A percentile compares a stretch with the other conserved stretches of the same genome.
These are phyloP conservation scores for Mesitornis unicolor DNA, from an alignment of 2,113 vertebrate species.

Conservation along the genomic window DNA sequence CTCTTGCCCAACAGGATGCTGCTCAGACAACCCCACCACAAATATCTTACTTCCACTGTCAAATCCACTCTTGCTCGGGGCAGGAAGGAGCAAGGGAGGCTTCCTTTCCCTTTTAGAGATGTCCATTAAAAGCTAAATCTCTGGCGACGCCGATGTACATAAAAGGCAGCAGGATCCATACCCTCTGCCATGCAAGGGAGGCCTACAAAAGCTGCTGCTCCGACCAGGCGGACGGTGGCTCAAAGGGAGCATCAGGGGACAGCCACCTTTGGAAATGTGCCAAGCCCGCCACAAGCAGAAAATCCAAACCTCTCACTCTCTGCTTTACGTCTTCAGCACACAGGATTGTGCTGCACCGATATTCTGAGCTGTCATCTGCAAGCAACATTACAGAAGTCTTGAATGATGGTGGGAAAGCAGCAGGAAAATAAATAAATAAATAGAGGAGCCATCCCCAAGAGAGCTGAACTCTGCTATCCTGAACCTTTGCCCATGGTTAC, in stretches of 20 bases:
- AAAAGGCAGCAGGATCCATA: neutral
- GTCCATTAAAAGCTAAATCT: neutral
- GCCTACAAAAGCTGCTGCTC: neutral
- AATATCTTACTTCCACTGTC: neutral
- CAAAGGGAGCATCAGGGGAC: neutral
- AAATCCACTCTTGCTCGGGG: neutral
- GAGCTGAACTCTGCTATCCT: constrained; percentile 44
- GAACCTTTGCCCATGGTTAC: constrained; percentile 53
- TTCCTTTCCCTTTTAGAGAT: neutral
- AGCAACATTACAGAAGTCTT: neutral
- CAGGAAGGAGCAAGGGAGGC: neutral
- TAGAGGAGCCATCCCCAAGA: neutral
- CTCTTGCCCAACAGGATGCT: neutral
- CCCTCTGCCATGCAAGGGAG: neutral
- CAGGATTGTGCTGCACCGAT: neutral
- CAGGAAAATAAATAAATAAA: constrained; percentile 28
- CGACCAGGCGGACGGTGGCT: neutral
- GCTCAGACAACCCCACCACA: constrained; percentile 29
- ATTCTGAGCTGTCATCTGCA: neutral
- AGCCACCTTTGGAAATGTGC: neutral
- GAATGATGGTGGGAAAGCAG: constrained; percentile 30
- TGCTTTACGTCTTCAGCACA: neutral
- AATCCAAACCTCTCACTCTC: neutral
- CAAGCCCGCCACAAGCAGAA: neutral
- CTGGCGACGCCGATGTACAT: neutral